Conservation (phyloP, 2,797 vertebrate species). For the Nothura maculosa region DNA sequence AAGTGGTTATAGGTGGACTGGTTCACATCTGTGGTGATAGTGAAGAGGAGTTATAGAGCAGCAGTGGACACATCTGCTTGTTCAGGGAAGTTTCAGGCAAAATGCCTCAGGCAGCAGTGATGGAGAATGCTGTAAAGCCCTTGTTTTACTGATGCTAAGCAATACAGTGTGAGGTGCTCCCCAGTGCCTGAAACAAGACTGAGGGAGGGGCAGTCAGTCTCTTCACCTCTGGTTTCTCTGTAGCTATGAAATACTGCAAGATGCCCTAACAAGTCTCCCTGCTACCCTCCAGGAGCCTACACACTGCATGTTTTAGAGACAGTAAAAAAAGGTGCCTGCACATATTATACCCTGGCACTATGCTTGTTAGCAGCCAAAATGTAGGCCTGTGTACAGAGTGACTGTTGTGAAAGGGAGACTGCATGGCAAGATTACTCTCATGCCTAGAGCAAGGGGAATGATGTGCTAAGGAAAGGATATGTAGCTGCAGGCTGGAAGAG, state of each 20-base stretch:
- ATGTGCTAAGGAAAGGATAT: conserved; percentile 40
- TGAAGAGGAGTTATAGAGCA: neutral
- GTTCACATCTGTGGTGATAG: neutral
- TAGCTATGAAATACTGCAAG: neutral
- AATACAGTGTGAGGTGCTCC: neutral
- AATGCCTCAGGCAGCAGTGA: neutral
- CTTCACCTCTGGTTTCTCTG: neutral
- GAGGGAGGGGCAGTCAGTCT: neutral
- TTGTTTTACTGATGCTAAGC: neutral
- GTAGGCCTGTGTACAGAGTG: neutral
- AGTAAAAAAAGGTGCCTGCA: neutral
- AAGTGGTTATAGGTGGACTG: neutral
- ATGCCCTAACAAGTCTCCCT: neutral
- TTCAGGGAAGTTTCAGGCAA: neutral
- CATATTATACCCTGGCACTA: neutral
- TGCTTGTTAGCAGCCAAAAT: neutral
- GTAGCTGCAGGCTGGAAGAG: conserved; percentile 39
- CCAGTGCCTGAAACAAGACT: neutral
- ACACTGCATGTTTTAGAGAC: neutral
- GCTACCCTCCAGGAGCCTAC: neutral
- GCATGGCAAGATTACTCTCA: neutral
- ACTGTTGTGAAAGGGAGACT: neutral
- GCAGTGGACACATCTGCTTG: neutral
- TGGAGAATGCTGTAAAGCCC: neutral
- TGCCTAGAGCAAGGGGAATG: conserved; percentile 20